Conservation (phyloP, 2,888 invertebrate genomes). For the Oxystoma pomonae region DNA sequence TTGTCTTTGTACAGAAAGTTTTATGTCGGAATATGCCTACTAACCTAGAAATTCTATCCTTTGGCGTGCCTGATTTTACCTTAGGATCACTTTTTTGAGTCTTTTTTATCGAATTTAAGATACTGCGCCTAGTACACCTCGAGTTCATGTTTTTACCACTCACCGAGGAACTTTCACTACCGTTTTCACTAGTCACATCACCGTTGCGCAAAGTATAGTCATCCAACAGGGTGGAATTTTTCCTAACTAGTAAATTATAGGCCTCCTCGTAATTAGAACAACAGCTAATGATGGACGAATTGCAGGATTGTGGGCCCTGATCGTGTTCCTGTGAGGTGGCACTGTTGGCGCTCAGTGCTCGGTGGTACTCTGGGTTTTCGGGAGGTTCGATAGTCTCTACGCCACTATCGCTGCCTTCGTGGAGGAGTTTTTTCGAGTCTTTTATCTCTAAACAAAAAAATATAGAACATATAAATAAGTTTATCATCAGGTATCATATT, state of each 20-base stretch:
- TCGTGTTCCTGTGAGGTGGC: slow-evolving; percentile 38
- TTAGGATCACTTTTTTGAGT: slow-evolving; percentile 48
- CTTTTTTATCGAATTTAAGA: slow-evolving; percentile 31
- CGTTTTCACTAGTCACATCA: slow-evolving; percentile 62
- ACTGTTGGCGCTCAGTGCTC: slow-evolving; percentile 55
- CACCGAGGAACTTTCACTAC: slow-evolving; percentile 75
- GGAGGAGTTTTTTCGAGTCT: slow-evolving; percentile 29
- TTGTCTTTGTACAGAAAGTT: no score
- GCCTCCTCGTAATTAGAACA: slow-evolving; percentile 68
- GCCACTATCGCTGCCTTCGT: slow-evolving; percentile 78
- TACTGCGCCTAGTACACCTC: slow-evolving; percentile 45
- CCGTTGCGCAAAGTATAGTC: slow-evolving; percentile 45
- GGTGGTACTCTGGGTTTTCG: slow-evolving; percentile 41
- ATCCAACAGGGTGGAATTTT: slow-evolving; percentile 45
- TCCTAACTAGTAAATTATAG: slow-evolving; percentile 48
- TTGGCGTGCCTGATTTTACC: slow-evolving; percentile 20
- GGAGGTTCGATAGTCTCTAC: slow-evolving; percentile 61
- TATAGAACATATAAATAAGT: no score
- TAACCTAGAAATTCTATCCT: slow-evolving; percentile 7
- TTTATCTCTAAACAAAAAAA: not conserved
- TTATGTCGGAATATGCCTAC: not conserved
- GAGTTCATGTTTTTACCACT: slow-evolving; percentile 46
- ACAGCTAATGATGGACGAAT: slow-evolving; percentile 73
- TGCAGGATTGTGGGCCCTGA: slow-evolving; percentile 63
- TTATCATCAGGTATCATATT: no score